Evolutionary conservation across 2,888 invertebrate genomes (phyloP).

Genomic region (Steromphala cineraria): DNA sequence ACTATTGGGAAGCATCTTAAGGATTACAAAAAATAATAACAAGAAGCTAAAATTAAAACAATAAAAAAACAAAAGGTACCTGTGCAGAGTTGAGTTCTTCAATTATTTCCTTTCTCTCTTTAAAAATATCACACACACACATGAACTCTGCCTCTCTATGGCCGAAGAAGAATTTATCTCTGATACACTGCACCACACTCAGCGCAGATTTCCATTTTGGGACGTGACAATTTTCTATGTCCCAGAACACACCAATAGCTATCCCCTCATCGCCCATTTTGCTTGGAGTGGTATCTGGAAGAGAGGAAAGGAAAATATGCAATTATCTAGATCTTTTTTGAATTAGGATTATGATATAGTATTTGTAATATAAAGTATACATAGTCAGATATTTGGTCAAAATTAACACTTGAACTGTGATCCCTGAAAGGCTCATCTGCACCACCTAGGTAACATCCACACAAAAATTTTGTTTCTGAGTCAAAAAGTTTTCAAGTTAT

Average conservation of each 20-base stretch:
- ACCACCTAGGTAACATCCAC: too few species aligned
- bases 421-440: too few species aligned
- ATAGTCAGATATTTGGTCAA: too few species aligned
- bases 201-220: slow-evolving; percentile 88
- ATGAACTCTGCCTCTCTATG: slow-evolving; percentile 91
- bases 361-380: too few species aligned
- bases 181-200: slow-evolving; percentile 83
- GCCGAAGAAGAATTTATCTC: slow-evolving; percentile 85
- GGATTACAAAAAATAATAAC: not conserved
- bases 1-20: not conserved
- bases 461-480: too few species aligned
- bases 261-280: not conserved
- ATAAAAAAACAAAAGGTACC: slow-evolving; percentile 42
- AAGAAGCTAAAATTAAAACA: not conserved
- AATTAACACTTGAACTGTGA: too few species aligned
- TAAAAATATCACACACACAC: slow-evolving; percentile 91
- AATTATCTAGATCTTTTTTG: too few species aligned
- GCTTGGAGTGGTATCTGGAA: not conserved
- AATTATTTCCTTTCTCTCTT: slow-evolving; percentile 85
- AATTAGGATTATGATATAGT: too few species aligned
- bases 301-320: not conserved
- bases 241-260: slow-evolving; percentile 91
- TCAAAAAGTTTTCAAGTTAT: too few species aligned
- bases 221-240: slow-evolving; percentile 92
- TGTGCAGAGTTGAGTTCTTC: slow-evolving; percentile 81